Evolutionary conservation across 2,797 vertebrate genomes (phyloP), one percentile per base, ranked within the genome.

Genomic region (Galago senegalensis): DNA sequence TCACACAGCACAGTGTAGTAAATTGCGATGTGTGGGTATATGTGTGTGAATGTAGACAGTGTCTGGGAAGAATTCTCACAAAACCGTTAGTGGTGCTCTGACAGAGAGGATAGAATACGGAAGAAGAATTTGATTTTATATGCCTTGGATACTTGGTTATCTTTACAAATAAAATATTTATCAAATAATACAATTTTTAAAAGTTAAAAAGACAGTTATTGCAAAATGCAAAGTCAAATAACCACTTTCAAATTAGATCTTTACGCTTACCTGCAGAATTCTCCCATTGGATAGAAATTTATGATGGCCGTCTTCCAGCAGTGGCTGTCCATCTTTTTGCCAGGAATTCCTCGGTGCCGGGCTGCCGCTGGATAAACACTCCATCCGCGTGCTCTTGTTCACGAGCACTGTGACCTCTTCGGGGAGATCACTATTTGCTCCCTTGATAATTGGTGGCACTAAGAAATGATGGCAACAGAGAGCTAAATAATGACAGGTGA

Each of bases 371-470:
- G 99, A 99, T 0, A 98, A 94, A 92, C 99, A 99, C 89, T 99
- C 99, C 98, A 99, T 87, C 40, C 98, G 89, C 0, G 98, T 97
- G 1, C 98, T 99, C 97, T 98, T 98, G 98, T 98, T 99, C 85
- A 99, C 98, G 60, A 99, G 98, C 73, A 99, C 99, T 0, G 98
- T 99, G 91, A 99, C 98, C 92, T 99, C 99, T 96, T 99, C 98
- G 2, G 99, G 99, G 46, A 98, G 70, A 73, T 99, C 99, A 0
- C 97, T 79, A 0, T 98, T 97, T 4, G 98, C 96, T 87, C 99
- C 99, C 9, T 98, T 98, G 97, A 99, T 99, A 61, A 98, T 98
- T 0, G 99, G 99, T 0, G 99, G 99, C 86, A 99, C 99, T 99
- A 97, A 49, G 23, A 84, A 85, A 60, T 56, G 61, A 97, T 96